phyloP scores from a whole-genome alignment of 2,113 vertebrate species.

The Pachycephala philippinensis region DNA sequence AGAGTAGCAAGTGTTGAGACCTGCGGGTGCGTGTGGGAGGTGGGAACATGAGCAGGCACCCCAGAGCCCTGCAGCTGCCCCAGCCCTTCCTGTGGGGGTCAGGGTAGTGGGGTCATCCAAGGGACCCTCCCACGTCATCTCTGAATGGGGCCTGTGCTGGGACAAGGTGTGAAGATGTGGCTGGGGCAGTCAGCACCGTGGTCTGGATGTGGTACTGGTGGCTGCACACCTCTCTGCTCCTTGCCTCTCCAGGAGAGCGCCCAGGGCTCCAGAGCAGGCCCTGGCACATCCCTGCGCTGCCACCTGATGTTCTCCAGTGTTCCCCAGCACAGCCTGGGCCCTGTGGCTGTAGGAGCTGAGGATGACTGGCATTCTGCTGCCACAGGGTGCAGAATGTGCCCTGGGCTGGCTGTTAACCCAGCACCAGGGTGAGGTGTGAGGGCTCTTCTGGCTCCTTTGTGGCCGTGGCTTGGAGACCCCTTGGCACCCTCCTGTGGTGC shows the following conservation, averaged over 20 bases:
- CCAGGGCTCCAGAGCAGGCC: not conserved
- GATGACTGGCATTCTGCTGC: not conserved
- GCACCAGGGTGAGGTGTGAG: accelerated
- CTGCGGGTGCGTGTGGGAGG: not conserved
- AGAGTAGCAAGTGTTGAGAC: not conserved
- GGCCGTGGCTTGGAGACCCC: not conserved
- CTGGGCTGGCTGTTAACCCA: not conserved
- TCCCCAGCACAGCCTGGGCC: not conserved
- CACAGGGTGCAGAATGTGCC: not conserved
- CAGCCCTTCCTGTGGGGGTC: not conserved
- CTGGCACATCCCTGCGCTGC: not conserved
- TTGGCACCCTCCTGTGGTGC: not conserved
- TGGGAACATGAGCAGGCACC: not conserved
- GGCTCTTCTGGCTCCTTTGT: not conserved
- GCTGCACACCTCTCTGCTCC: not conserved
- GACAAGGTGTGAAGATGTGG: not conserved
- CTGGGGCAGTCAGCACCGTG: not conserved
- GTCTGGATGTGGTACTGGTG: not conserved
- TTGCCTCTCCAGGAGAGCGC: not conserved
- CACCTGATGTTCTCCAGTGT: not conserved
- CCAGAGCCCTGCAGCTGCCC: not conserved
- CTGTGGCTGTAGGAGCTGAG: not conserved
- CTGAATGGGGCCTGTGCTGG: not conserved
- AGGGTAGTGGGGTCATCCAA: not conserved
- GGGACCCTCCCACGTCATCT: not conserved